Evolutionary conservation across 2,888 invertebrate genomes (phyloP).

Genomic region (Apotomis capreana): DNA sequence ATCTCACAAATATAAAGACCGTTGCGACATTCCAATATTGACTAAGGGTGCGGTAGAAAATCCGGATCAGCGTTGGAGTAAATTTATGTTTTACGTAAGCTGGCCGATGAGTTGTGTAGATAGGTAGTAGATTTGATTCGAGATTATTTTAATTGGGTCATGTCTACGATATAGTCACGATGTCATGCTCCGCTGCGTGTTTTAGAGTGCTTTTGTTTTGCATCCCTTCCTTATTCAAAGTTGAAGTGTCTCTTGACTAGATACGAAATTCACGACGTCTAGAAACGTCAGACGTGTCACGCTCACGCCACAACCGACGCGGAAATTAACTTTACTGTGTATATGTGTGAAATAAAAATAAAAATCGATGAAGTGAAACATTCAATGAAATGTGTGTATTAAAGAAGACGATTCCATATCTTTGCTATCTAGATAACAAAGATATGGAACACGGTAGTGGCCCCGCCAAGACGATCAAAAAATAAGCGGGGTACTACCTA

Average conservation of each 20-base stretch:
- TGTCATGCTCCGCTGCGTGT: conserved; percentile 11
- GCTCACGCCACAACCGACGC: not conserved
- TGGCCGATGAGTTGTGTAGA: conserved; percentile 24
- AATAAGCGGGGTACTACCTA: no score
- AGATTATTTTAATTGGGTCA: conserved; percentile 41
- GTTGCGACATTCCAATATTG: conserved; percentile 36
- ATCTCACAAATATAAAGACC: conserved; percentile 1
- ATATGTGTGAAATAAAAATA: no score
- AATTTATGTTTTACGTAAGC: conserved; percentile 25
- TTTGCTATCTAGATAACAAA: no score
- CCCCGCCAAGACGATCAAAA: no score
- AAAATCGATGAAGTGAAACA: no score
- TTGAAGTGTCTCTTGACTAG: conserved; percentile 7
- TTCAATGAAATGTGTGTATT: no score
- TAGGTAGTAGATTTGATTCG: conserved; percentile 31
- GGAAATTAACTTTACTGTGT: not conserved
- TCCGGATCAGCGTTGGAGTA: conserved; percentile 3
- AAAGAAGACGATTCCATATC: no score
- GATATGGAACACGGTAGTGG: no score
- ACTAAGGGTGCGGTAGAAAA: conserved; percentile 13
- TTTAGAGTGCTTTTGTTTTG: conserved; percentile 10
- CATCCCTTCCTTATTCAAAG: conserved; percentile 13
- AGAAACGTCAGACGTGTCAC: not conserved
- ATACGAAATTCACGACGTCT: conserved; percentile 4
- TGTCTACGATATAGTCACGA: conserved; percentile 37